These are phyloP conservation scores for Chrysina gloriosa DNA, from an alignment of 2,888 invertebrate species.

Conservation along the genomic window DNA sequence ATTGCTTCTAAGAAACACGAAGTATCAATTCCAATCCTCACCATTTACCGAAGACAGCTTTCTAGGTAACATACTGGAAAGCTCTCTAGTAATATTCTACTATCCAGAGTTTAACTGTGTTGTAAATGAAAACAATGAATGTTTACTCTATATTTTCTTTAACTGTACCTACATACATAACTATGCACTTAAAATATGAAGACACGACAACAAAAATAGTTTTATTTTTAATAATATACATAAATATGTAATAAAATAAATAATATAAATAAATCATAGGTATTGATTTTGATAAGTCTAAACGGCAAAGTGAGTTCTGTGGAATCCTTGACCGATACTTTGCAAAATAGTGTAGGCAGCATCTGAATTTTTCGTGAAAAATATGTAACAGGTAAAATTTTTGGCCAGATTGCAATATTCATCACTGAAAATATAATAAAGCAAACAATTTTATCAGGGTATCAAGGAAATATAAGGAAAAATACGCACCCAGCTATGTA, in stretches of 20 bases:
- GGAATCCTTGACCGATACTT: slow-evolving; percentile 69
- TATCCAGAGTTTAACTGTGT: too few species aligned
- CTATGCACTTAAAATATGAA: slow-evolving; percentile 5
- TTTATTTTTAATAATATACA: slow-evolving; percentile 24
- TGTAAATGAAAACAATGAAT: neutral
- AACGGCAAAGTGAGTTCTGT: slow-evolving; percentile 68
- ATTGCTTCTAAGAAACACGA: too few species aligned
- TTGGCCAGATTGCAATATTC: slow-evolving; percentile 66
- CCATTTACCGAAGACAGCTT: too few species aligned
- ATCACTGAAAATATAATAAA: slow-evolving; percentile 60
- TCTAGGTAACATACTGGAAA: too few species aligned
- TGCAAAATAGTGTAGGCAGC: slow-evolving; percentile 66
- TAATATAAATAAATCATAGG: slow-evolving; percentile 39
- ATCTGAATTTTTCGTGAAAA: slow-evolving; percentile 62
- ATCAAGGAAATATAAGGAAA: neutral
- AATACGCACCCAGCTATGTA: slow-evolving; percentile 71
- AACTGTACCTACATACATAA: too few species aligned
- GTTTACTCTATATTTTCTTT: slow-evolving; percentile 4
- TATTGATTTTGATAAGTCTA: slow-evolving; percentile 48
- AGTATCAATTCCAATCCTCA: too few species aligned
- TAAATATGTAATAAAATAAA: slow-evolving; percentile 25
- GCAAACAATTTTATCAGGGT: neutral
- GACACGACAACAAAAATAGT: slow-evolving; percentile 23
- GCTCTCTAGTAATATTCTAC: too few species aligned
- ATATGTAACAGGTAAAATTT: slow-evolving; percentile 66